Evolutionary conservation across 1,140 invertebrate species (phyloP), one percentile per base, ranked within the genome.

Genomic region (Drosophila busckii): DNA sequence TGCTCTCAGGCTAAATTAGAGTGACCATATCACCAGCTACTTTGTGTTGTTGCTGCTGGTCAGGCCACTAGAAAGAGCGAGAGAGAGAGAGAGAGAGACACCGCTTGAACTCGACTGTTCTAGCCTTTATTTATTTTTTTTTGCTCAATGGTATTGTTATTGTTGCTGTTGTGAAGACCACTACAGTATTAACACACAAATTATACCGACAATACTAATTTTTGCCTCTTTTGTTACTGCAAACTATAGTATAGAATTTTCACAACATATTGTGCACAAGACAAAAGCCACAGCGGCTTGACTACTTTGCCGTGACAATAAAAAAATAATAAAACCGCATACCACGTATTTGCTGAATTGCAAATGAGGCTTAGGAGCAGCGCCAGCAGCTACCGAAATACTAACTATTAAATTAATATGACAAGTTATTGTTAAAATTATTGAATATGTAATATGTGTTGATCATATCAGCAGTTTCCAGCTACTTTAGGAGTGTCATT

Each of bases 1-100:
- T 25, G 29, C 50, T 40, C 28, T 60, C 37, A 15, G 34, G 48
- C 31, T 35, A 49, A 65, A 59, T 56, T 52, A 68, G 73, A 73
- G 73, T 80, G 73, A 80, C 73, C 73, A 67, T 68, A 55, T 45
- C 35, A 16, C n/a, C 25, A 62, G 35, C 19, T 35, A 28, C 48
- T 26, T 64, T 64, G 53, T 73, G 70, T 73, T 73, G 70, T 52
- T 66, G 70, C 44, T 78, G 71, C 44, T 78, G 71, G 70, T 75
- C 65, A 78, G 70, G 61, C 70, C 60, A n/a, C n/a, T n/a, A 75
- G 32, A 32, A 60, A 32, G 22, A 25, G 6, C 13, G 12, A 19
- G 23, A 31, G 10, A 17, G 15, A 7, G 16, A 34, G 12, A 2
- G 5, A 7, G 12, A 17, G 22, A 35, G 22, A 58, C 42, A 16